Conservation (phyloP, 2,888 invertebrate species). For the Endomychus coccineus region DNA sequence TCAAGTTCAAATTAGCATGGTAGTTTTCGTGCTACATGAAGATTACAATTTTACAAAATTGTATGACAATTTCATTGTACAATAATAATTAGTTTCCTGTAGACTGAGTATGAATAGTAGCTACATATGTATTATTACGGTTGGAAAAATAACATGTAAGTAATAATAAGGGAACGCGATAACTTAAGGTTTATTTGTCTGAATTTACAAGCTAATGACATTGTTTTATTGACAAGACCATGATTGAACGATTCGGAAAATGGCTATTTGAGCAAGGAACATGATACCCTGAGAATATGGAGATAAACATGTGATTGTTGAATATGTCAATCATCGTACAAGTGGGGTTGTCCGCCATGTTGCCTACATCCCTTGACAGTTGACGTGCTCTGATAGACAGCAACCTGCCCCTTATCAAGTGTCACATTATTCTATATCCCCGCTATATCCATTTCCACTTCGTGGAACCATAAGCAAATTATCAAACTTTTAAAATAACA, state of each 20-base stretch:
- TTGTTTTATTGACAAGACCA: constrained; percentile 21
- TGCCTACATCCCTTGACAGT: constrained; percentile 36
- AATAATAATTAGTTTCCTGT: too few species aligned
- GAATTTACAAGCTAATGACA: background rate
- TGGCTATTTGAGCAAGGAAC: constrained; percentile 23
- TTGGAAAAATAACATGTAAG: too few species aligned
- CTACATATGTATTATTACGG: too few species aligned
- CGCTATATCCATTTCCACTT: constrained; percentile 19
- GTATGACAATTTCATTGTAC: too few species aligned
- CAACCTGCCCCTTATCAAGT: constrained; percentile 36
- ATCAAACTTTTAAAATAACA: too few species aligned
- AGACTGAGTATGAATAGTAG: too few species aligned
- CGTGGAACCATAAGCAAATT: too few species aligned
- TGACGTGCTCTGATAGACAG: constrained; percentile 39
- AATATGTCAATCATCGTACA: constrained; percentile 40
- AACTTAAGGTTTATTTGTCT: too few species aligned
- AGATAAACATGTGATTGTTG: constrained; percentile 40
- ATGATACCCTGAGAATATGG: constrained; percentile 35
- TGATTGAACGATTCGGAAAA: constrained; percentile 29
- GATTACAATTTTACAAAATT: too few species aligned
- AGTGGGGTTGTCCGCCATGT: constrained; percentile 37
- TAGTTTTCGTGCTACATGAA: too few species aligned
- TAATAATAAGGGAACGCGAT: too few species aligned
- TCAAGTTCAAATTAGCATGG: too few species aligned
- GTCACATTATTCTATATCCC: constrained; percentile 26